Percentiles rank a stretch among this genome's conserved stretches.
Conservation (phyloP, 2,888 invertebrate genomes). For the Trisateles emortualis region DNA sequence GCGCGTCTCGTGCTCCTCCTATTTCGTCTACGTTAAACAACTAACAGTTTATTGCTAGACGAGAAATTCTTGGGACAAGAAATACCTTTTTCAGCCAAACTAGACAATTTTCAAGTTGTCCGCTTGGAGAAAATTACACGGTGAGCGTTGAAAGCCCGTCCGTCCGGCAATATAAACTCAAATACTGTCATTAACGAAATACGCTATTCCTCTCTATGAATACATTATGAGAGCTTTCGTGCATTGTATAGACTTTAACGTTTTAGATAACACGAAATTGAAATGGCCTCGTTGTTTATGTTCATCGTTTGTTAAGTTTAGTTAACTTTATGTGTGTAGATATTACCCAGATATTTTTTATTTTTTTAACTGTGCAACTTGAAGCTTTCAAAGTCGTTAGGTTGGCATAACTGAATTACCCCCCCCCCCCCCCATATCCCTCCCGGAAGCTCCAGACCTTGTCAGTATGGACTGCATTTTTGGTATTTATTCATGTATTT, state of each 20-base stretch:
- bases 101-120: constrained; percentile 68
- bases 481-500: too few species aligned
- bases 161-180: constrained; percentile 50
- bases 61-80: constrained; percentile 61
- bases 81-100: constrained; percentile 68
- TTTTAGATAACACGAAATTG: constrained; percentile 52
- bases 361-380: constrained; percentile 65
- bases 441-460: too few species aligned
- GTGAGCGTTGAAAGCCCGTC: constrained; percentile 57
- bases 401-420: too few species aligned
- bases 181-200: constrained; percentile 69
- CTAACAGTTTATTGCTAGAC: constrained; percentile 72
- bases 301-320: constrained; percentile 61
- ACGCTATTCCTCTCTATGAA: constrained; percentile 54
- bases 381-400: too few species aligned
- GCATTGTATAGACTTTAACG: constrained; percentile 52
- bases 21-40: constrained; percentile 73
- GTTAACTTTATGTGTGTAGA: too few species aligned
- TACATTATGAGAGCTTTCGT: constrained; percentile 48
- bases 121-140: constrained; percentile 64
- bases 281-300: constrained; percentile 57
- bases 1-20: constrained; percentile 55
- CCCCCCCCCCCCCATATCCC: too few species aligned
- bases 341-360: too few species aligned
- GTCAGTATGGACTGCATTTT: too few species aligned